Evolutionary conservation across 2,888 invertebrate genomes (phyloP), one percentile per base, ranked within the genome.

Genomic region (Furcula furcula): DNA sequence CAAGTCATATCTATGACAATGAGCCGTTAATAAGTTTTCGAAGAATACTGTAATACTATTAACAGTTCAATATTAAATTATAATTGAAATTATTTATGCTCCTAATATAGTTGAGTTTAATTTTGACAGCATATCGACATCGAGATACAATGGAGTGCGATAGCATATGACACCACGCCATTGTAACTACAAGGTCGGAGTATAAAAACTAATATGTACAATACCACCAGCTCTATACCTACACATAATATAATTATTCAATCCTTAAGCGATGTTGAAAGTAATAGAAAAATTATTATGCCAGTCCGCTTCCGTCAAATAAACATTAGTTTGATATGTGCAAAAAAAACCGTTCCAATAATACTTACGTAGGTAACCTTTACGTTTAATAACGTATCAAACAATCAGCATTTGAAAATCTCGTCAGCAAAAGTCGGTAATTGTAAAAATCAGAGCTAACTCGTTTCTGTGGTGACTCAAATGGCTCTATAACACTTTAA

Each of bases 391-490:
- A n/a, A n/a, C n/a, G n/a, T n/a, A n/a, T n/a, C n/a, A n/a, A n/a
- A n/a, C n/a, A n/a, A n/a, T n/a, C n/a, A n/a, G n/a, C n/a, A n/a
- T n/a, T n/a, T n/a, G 7, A 11, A 23, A 11, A 11, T 6, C 23
- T 20, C 29, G 13, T n/a, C 31, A 18, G 9, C 10, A 31, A 28
- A 29, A 31, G 45, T 50, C 37, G 31, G 37, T 48, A 59, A 60
- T 57, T 58, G 55, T 42, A n/a, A n/a, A 55, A 66, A 61, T 64
- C 57, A 55, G 52, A 48, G 48, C 36, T 46, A 52, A 55, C 57
- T 43, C 36, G 38, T 45, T 51, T 53, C 46, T 50, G 52, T 36
- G 40, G 41, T 46, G 55, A 57, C 51, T 61, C 47, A 53, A 59
- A 52, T 47, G 44, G 37, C 47, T 52, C 40, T 40, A 49, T 48